These are phyloP conservation scores for Protomyctophum bolini DNA, from an alignment of 2,113 vertebrate genomes.

Conservation along the genomic window DNA sequence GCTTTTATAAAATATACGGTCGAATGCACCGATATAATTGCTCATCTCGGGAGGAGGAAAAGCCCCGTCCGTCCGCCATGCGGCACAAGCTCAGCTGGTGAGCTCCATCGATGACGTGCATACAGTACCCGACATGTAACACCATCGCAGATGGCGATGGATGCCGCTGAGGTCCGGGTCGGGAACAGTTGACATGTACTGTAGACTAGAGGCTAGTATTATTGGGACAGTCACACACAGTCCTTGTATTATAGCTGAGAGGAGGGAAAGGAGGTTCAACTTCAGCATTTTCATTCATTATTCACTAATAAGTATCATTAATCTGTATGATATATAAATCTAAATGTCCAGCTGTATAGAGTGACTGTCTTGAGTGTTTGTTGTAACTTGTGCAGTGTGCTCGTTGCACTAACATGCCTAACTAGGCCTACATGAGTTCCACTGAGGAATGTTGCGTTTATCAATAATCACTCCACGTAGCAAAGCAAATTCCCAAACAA, in stretches of 20 bases:
- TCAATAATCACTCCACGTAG: no score
- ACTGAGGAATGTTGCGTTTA: no score
- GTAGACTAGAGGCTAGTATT: background rate
- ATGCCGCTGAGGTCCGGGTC: background rate
- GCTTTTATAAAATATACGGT: background rate
- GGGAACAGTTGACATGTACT: background rate
- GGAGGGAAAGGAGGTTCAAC: background rate
- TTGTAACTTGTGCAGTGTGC: no score
- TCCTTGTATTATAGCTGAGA: background rate
- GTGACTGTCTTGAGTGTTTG: no score
- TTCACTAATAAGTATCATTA: no score
- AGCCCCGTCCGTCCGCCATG: background rate
- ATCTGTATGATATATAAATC: no score
- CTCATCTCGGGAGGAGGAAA: background rate
- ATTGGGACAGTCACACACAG: background rate
- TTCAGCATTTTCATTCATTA: no score
- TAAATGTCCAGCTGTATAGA: no score
- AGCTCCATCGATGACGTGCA: background rate
- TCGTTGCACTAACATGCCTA: no score
- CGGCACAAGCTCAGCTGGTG: background rate
- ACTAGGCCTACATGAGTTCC: no score
- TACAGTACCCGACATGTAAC: background rate
- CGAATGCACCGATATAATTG: background rate
- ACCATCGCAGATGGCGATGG: background rate
- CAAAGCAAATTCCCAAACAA: no score